phyloP scores from a whole-genome alignment of 2,888 invertebrate species.

The Esperia sulphurella region DNA sequence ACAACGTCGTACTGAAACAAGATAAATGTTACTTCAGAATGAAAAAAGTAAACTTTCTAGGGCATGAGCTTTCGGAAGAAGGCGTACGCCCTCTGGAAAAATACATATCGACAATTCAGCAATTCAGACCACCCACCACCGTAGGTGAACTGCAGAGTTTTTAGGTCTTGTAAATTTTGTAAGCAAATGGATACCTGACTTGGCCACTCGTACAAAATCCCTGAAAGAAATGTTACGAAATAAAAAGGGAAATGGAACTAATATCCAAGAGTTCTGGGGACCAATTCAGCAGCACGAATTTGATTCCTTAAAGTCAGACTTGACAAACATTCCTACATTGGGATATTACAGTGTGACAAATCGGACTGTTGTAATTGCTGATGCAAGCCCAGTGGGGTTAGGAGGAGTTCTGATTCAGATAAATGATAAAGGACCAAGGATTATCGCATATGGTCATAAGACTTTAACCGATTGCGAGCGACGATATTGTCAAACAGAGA shows the following conservation, averaged over 20 bases:
- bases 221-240: conserved; percentile 1
- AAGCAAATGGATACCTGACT: conserved; percentile 8
- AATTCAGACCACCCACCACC: conserved; percentile 17
- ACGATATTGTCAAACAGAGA: conserved; percentile 28
- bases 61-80: conserved; percentile 23
- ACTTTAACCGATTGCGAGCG: conserved; percentile 18
- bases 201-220: conserved; percentile 3
- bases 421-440: conserved; percentile 5
- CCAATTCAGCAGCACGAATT: conserved; percentile 11
- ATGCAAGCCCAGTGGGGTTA: conserved; percentile 10
- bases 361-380: conserved; percentile 10
- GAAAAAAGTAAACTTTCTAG: conserved; percentile 25
- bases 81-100: conserved; percentile 28
- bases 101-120: conserved; percentile 23
- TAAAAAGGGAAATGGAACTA: conserved; percentile 5
- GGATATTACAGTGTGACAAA: conserved; percentile 14
- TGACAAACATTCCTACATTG: conserved; percentile 2
- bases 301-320: conserved; percentile 3
- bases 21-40: conserved; percentile 31
- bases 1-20: conserved; percentile 11
- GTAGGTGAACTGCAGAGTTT: conserved; percentile 19
- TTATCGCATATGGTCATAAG: conserved; percentile 11
- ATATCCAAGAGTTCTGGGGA: conserved; percentile 9
- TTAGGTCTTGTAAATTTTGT: conserved; percentile 18
- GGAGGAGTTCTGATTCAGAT: conserved; percentile 14